Conservation (phyloP, 2,888 invertebrate species). For the Cistogaster globosa region DNA sequence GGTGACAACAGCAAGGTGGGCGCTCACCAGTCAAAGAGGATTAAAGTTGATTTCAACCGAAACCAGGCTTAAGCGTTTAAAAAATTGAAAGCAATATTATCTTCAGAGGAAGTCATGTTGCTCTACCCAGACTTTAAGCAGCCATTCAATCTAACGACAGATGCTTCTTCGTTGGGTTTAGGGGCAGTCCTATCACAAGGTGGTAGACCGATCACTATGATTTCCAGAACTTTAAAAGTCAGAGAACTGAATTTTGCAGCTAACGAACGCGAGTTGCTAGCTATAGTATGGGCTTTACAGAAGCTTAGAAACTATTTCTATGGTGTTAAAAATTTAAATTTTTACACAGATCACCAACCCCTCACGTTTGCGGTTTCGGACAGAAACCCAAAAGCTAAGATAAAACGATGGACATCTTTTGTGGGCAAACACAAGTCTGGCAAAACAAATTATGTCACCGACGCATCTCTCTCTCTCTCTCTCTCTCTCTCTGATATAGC, state of each 20-base stretch:
- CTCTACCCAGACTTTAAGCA: constrained; percentile 61
- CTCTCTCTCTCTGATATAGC: not conserved
- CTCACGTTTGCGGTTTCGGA: constrained; percentile 9
- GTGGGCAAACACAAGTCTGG: not conserved
- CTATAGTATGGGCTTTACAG: not conserved
- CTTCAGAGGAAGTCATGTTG: constrained; percentile 59
- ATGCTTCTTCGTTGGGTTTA: constrained; percentile 36
- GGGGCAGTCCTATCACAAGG: constrained; percentile 50
- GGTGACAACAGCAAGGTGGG: constrained; percentile 69
- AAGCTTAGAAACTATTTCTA: constrained; percentile 18
- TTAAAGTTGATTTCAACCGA: constrained; percentile 51
- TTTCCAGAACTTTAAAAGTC: not conserved
- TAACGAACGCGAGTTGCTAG: not conserved
- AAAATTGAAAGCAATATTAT: constrained; percentile 53
- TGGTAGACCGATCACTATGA: not conserved
- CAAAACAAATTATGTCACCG: not conserved
- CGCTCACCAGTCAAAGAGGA: constrained; percentile 60
- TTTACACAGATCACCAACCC: constrained; percentile 21
- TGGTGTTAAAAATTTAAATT: not conserved
- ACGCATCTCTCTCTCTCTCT: not conserved
- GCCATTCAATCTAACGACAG: constrained; percentile 62
- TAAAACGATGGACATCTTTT: constrained; percentile 6
- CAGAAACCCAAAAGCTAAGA: not conserved
- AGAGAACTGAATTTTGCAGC: not conserved
- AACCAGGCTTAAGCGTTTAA: constrained; percentile 57